phyloP scores from a whole-genome alignment of 2,797 vertebrate species.

The Emys orbicularis region DNA sequence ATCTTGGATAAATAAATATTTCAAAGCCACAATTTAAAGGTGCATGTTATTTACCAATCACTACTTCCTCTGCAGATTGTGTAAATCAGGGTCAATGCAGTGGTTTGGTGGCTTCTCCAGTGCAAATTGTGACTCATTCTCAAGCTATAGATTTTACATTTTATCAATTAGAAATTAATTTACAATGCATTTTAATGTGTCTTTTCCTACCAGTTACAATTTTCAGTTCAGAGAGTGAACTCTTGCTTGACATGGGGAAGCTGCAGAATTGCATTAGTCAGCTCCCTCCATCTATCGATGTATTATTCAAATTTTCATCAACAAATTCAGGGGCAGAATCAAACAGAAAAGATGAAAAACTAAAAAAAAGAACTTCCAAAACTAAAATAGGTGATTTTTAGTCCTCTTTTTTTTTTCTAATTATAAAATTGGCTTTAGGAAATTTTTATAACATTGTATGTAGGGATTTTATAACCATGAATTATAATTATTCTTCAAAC shows the following conservation, averaged over 20 bases:
- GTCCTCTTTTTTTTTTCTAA: background rate
- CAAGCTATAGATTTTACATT: background rate
- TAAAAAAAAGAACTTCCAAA: background rate
- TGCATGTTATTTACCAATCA: constrained; percentile 18
- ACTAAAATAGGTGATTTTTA: background rate
- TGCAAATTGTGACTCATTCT: background rate
- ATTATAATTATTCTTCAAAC: constrained; percentile 36
- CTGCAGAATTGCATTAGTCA: background rate
- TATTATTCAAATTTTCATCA: background rate
- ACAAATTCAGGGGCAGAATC: background rate
- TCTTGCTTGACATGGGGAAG: background rate
- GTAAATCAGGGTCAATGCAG: background rate
- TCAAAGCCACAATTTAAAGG: constrained; percentile 16
- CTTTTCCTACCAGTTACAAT: background rate
- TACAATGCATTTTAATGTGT: background rate
- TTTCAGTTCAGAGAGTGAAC: background rate
- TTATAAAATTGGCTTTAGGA: background rate
- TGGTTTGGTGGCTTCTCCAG: background rate
- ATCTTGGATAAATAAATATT: background rate
- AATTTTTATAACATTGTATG: background rate
- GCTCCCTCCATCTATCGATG: background rate
- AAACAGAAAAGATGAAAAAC: background rate
- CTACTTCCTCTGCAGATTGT: background rate
- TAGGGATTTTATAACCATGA: background rate
- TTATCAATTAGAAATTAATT: background rate